phyloP scores from a whole-genome alignment of 1,140 invertebrate genomes.

The Cydia splendana region DNA sequence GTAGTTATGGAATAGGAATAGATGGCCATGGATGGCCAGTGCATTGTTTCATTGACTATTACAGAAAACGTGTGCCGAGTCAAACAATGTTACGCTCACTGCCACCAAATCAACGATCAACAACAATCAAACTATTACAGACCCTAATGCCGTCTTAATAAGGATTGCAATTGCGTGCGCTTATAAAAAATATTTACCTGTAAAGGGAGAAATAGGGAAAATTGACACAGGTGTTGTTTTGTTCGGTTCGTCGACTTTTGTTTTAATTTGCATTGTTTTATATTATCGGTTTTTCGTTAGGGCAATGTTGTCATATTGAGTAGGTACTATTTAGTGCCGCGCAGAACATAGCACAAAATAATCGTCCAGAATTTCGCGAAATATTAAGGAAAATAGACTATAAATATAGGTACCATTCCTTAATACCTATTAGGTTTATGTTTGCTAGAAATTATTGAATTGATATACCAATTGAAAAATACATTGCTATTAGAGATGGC shows the following conservation, averaged over 20 bases:
- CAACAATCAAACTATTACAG: background rate
- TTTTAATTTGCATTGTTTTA: conserved; percentile 9
- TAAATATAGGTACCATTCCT: no score
- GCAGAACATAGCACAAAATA: no score
- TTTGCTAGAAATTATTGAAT: no score
- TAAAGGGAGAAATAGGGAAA: background rate
- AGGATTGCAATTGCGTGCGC: background rate
- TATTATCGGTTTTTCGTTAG: background rate
- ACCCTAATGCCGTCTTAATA: background rate
- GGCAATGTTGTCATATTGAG: background rate
- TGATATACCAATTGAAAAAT: no score
- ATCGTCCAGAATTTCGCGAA: no score
- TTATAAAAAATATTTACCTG: background rate
- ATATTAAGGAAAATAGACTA: no score
- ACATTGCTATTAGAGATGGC: no score
- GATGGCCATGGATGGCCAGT: background rate
- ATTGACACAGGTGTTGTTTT: conserved; percentile 12
- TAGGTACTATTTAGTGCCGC: no score
- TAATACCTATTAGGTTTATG: no score
- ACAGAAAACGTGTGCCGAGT: conserved; percentile 22
- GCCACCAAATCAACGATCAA: background rate
- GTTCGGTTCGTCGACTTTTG: background rate
- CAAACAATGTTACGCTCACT: conserved; percentile 15
- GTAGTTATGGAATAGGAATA: background rate
- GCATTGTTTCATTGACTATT: conserved; percentile 33